Conservation (phyloP, 2,888 invertebrate genomes). For the Chrysolina haemoptera region DNA sequence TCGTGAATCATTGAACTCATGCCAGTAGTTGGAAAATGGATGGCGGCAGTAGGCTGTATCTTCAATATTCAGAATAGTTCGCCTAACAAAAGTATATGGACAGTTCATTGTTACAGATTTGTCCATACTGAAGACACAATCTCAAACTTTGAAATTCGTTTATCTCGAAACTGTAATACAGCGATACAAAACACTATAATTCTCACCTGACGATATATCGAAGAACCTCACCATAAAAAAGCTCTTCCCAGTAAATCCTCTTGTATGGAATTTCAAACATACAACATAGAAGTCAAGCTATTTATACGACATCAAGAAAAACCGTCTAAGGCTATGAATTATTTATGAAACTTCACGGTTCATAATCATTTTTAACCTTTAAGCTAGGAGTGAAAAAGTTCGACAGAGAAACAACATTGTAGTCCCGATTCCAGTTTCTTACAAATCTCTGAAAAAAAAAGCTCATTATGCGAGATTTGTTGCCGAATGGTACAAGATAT, state of each 20-base stretch:
- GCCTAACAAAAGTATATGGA: too few relatives aligned
- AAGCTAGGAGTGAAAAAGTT: slow-evolving; percentile 1
- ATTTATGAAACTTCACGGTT: slow-evolving; percentile 1
- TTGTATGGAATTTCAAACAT: neutral
- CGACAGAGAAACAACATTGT: neutral
- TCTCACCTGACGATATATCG: too few relatives aligned
- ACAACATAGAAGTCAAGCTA: neutral
- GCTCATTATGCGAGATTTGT: neutral
- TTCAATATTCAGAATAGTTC: too few relatives aligned
- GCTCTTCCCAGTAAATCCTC: neutral
- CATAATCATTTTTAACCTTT: neutral
- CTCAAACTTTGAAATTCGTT: too few relatives aligned
- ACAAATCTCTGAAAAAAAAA: neutral
- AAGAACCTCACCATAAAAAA: neutral
- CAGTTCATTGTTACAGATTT: too few relatives aligned
- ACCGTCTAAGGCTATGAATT: neutral
- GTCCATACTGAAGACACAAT: too few relatives aligned
- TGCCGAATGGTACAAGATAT: neutral
- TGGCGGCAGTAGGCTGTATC: too few relatives aligned
- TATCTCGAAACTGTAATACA: too few relatives aligned
- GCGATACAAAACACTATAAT: too few relatives aligned
- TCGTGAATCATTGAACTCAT: too few relatives aligned
- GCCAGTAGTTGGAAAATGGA: too few relatives aligned
- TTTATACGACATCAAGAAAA: neutral
- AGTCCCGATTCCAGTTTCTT: neutral